Base-by-base conservation (phyloP, 2,888 invertebrate species). In the Apodemia mormo region DNA sequence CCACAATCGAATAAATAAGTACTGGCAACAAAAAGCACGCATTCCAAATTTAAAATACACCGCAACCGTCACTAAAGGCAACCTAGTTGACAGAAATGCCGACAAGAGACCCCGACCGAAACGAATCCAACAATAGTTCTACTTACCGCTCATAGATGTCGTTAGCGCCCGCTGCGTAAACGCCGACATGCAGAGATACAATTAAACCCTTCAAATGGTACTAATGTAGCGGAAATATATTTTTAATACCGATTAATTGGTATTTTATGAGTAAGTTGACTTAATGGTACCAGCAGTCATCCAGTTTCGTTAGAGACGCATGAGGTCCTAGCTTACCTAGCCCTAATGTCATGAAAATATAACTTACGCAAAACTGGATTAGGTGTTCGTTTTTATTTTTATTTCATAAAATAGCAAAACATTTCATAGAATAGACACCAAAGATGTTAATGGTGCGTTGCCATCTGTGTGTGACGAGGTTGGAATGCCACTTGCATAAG, bases 121-220 rank as follows among this genome's bases (percentile, higher is more conserved):
- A 80, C 92, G 82, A 92, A 93, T 92, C 79, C 74, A 71, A 91
- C 90, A 92, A 93, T 86, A 84, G 86, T 91, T 88, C 89, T 82
- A 90, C 86, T 92, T 91, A 91, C 87, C 81, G 83, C 80, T 84
- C 79, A 82, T 83, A 92, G 92, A 92, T 92, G 92, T 92, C 92
- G 91, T 91, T 92, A 90, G 86, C 84, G 81, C 90, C 88, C 83
- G 91, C 91, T 90, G 91, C 80, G 90, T 37, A 61, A 61, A 61
- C 61, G 33, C n/a, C 52, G 52, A 52, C 61, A 61, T 33, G 61
- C 33, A 33, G 61, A 37, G 61, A 61, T 33, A 33, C 33, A 61
- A 61, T 61, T 61, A 61, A 37, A 33, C 52, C 52, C 52, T 52
- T 33, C 33, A 37, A 61, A 61, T 61, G 33, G 33, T 14, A 14